Conservation (phyloP, 1,140 invertebrate species). For the Bombyx mandarina region DNA sequence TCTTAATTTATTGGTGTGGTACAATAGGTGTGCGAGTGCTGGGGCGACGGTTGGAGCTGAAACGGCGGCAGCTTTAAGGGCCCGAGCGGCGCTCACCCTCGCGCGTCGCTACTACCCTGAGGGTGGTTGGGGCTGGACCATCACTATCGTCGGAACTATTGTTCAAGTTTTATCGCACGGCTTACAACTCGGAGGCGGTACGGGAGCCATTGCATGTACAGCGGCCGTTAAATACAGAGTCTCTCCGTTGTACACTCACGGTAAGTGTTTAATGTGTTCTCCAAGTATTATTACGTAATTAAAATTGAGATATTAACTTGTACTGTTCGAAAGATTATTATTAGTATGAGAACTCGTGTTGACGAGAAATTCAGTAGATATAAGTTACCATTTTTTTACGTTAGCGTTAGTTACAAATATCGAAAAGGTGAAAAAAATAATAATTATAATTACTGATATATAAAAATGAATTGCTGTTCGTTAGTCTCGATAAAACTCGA, state of each 20-base stretch:
- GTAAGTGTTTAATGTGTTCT: conserved; percentile 30
- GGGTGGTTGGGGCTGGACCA: conserved; percentile 87
- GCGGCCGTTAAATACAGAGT: conserved; percentile 29
- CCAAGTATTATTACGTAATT: no score
- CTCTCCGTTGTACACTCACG: conserved; percentile 51
- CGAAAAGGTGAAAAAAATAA: no score
- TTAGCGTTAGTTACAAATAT: no score
- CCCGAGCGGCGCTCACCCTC: conserved; percentile 60
- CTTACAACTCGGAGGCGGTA: conserved; percentile 72
- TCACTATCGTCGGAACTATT: conserved; percentile 77
- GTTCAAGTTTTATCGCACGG: conserved; percentile 78
- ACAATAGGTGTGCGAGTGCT: conserved; percentile 57
- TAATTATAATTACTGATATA: no score
- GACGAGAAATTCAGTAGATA: no score
- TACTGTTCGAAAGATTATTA: no score
- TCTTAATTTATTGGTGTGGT: conserved; percentile 30
- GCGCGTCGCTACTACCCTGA: conserved; percentile 83
- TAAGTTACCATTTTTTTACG: no score
- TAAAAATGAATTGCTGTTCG: no score
- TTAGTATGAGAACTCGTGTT: no score
- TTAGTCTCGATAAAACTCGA: no score
- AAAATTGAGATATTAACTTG: no score
- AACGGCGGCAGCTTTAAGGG: conserved; percentile 60
- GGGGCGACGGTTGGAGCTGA: conserved; percentile 54
- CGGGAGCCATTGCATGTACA: conserved; percentile 53